These are phyloP conservation scores for Enteromius viviparus DNA, from an alignment of 2,797 vertebrate genomes.

Conservation along the genomic window DNA sequence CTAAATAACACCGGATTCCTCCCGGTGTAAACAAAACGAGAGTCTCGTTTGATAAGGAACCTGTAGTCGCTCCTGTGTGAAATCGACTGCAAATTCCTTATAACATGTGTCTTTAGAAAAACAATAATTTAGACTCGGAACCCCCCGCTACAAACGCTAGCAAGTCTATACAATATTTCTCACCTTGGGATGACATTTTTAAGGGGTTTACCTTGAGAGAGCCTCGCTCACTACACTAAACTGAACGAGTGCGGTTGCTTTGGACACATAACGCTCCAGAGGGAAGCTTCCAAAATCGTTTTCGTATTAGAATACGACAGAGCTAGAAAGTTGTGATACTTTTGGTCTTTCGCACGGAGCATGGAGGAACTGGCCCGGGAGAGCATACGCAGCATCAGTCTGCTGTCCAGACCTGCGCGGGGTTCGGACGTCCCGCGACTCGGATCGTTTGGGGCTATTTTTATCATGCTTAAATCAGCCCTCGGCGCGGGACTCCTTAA, in stretches of 20 bases:
- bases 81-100: neutral
- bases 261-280: neutral
- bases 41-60: neutral
- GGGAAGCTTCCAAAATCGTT: neutral
- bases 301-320: neutral
- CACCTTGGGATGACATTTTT: conserved; percentile 70
- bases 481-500: conserved; percentile 93
- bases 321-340: too few species aligned
- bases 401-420: conserved; percentile 74
- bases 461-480: conserved; percentile 93
- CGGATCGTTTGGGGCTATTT: conserved; percentile 85
- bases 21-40: neutral
- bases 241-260: neutral
- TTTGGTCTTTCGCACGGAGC: neutral
- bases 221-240: neutral
- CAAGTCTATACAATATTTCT: conserved; percentile 69
- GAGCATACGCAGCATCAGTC: conserved; percentile 78
- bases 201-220: conserved; percentile 54
- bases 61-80: neutral
- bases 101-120: conserved; percentile 1
- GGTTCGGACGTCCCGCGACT: conserved; percentile 69
- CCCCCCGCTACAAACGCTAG: conserved; percentile 50
- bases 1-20: neutral
- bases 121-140: neutral
- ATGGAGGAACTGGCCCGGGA: conserved; percentile 85